Base-by-base conservation (phyloP, 2,888 invertebrate genomes). In the Eretmocerus hayati region DNA sequence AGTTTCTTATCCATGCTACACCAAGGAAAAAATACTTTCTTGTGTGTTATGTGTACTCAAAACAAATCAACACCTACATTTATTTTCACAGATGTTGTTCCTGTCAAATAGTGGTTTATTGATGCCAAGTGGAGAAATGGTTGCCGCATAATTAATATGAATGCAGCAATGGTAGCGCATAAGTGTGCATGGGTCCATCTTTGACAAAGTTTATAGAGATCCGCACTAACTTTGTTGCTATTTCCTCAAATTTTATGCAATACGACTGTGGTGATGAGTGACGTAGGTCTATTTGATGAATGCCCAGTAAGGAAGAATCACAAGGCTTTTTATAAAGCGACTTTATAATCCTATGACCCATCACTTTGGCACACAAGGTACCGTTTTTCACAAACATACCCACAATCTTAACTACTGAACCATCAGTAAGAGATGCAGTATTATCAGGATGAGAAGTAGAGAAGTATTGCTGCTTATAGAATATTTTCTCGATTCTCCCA, bases 171-270 rank as follows among this genome's bases (percentile, higher is more conserved):
- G 43, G 36, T 8, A 43, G 9, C 5, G 36, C 37, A 31, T 30
- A 45, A 13, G 3, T 18, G 19, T 22, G 37, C 31, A n/a, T 30
- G 19, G 18, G 20, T 5, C 21, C 45, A 5, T 19, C 30, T 19
- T 15, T 11, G n/a, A 9, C 13, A 30, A 38, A 30, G 15, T 44
- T 26, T 5, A 39, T 40, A 8, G 5, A 5, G 16, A 44, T 26
- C 18, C 26, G 43, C 2, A 49, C 20, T 3, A 44, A 18, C 39
- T 49, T 49, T 5, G n/a, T 13, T 33, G 15, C 33, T 1, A 44
- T 20, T 2, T 16, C 3, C 15, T 13, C 26, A 2, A 41, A 15
- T 13, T n/a, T n/a, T n/a, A n/a, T n/a, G n/a, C n/a, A n/a, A n/a
- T n/a, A n/a, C n/a, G n/a, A n/a, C n/a, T n/a, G n/a, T n/a, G n/a